Evolutionary conservation across 2,888 invertebrate species (phyloP), one percentile per base, ranked within the genome.

Genomic region (Ophion slaviceki): DNA sequence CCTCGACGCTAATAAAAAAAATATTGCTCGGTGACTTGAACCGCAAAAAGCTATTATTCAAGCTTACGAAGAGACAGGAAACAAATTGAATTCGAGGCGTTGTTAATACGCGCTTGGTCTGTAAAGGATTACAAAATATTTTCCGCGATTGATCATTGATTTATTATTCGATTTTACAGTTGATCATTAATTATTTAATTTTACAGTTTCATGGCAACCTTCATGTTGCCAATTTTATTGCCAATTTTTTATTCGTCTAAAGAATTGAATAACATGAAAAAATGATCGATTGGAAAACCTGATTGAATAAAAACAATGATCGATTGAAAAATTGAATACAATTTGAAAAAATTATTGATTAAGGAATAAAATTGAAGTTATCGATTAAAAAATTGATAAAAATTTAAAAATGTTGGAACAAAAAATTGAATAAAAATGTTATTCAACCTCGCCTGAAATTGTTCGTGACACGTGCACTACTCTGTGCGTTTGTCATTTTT

Each of bases 1-100:
- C 66, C 66, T 82, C 20, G 32, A 11, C 28, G 59, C 59, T 24
- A 72, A 67, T 72, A 72, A 67, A 40, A 71, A 57, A 36, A 10
- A 76, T 17, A 57, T 28, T 57, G 71, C 14, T 45, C 66, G 24
- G 14, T 67, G 36, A n/a, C 10, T 74, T 36, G 57, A 45, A 14
- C 4, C 28, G 14, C 28, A 11, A 11, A 14, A 28, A 64, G 64
- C 24, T 11, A 32, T 64, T 64, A 28, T 14, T 28, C 32, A 28
- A 64, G 32, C 32, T 11, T 24, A 5, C 28, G 28, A 64, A 11
- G 64, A 64, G 11, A 28, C 53, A 2, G 64, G 14, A 28, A 64
- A 4, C 4, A 14, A 64, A 64, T 5, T 64, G 32, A 8, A 64
- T 14, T 64, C 28, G 64, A 32, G 64, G 5, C 40, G 40, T 40